Conservation (phyloP, 2,888 invertebrate genomes). For the Lissocephala sabroskyi region DNA sequence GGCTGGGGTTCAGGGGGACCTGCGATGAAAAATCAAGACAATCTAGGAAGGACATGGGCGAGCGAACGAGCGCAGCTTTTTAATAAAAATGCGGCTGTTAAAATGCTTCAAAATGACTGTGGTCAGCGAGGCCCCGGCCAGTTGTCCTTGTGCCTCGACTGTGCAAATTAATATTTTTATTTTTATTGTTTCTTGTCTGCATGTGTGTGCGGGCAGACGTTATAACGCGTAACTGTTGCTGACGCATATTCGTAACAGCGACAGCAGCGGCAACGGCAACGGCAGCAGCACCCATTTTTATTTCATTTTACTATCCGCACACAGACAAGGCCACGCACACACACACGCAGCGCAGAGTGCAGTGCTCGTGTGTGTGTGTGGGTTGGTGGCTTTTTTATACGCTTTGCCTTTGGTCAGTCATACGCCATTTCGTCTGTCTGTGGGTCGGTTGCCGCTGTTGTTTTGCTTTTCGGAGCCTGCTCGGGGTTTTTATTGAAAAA, state of each 20-base stretch:
- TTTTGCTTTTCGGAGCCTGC: constrained; percentile 36
- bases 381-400: constrained; percentile 13
- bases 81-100: constrained; percentile 49
- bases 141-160: constrained; percentile 6
- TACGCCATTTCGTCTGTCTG: constrained; percentile 47
- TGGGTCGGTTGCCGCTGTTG: constrained; percentile 27
- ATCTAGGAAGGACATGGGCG: constrained; percentile 3
- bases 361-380: constrained; percentile 13
- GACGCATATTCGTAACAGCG: no score
- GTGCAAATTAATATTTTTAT: constrained; percentile 49
- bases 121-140: constrained; percentile 30
- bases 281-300: constrained; percentile 42
- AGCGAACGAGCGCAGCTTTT: constrained; percentile 26
- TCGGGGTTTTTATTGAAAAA: constrained; percentile 62
- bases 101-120: constrained; percentile 30
- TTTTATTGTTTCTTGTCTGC: constrained; percentile 44
- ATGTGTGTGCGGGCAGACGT: constrained; percentile 26
- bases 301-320: constrained; percentile 43
- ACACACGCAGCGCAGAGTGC: no score
- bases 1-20: no score
- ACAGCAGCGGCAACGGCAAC: no score
- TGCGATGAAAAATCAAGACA: constrained; percentile 36
- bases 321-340: no score
- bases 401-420: constrained; percentile 42
- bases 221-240: constrained; percentile 55